Evolutionary conservation across 2,113 vertebrate genomes (phyloP), one percentile per base, ranked within the genome.

Genomic region (Phalacrocorax carbo): DNA sequence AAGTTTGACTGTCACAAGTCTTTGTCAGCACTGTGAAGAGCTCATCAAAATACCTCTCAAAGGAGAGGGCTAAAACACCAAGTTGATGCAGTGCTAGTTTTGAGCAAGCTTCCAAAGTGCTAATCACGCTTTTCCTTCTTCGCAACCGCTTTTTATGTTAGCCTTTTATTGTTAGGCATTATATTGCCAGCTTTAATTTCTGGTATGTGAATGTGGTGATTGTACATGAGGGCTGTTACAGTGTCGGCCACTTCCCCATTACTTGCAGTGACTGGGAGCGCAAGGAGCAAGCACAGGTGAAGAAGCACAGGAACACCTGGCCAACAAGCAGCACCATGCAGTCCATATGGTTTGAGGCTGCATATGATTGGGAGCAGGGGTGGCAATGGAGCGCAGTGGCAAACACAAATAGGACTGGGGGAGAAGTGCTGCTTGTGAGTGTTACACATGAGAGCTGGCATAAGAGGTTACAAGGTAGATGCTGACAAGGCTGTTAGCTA

Each of bases 361-460:
- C 20, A 9, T 9, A 2, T 40, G 48, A 15, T 13, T 4, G 6
- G 68, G 36, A 71, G 12, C 40, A 82, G 64, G 22, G 14, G 1
- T 40, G 8, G 73, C 40, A 46, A 13, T 10, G 48, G 29, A 80
- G 21, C 17, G 76, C 40, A 32, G n/a, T 55, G 60, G 36, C 25
- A 88, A 90, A 72, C 19, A 29, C 20, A 62, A 16, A n/a, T 6
- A 46, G 66, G 57, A 91, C 30, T 68, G 42, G 4, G 32, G 57
- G 7, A 38, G 9, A 36, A 64, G 44, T 30, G 51, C 15, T 73
- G 8, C 22, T 44, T 69, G 18, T 77, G 29, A 77, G 54, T 27
- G 46, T 20, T 12, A 46, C 15, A 34, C 1, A 0, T 19, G 30
- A 69, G 23, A 70, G 34, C 15, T 57, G 40, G 9, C 1, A 0